Conservation (phyloP, 2,113 vertebrate species). For the Bombycilla garrulus region DNA sequence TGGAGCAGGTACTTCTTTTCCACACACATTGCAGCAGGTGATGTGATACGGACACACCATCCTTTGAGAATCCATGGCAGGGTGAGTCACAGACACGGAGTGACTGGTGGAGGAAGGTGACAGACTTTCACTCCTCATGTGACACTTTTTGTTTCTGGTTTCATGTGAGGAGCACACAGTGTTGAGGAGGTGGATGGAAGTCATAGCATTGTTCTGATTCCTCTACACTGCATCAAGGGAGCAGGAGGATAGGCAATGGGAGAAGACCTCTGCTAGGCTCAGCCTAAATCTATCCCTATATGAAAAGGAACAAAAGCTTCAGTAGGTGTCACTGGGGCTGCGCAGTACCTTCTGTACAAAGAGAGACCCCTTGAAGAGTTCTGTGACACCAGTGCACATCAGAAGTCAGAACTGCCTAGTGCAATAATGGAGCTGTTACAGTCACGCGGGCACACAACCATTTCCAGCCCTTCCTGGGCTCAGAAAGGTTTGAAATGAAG, state of each 20-base stretch:
- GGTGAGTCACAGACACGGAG: background rate
- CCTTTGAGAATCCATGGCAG: accelerated
- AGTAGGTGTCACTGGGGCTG: accelerated
- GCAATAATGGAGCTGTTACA: background rate
- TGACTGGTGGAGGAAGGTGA: accelerated
- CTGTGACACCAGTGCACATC: background rate
- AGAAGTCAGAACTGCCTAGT: background rate
- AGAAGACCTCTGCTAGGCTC: background rate
- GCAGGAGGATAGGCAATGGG: background rate
- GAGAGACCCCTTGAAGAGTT: background rate
- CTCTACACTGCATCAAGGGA: background rate
- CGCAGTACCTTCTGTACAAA: background rate
- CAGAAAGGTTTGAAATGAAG: background rate
- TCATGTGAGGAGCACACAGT: background rate
- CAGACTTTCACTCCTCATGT: accelerated
- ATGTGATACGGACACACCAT: background rate
- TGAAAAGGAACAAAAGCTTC: background rate
- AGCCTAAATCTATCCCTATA: background rate
- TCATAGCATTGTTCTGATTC: background rate
- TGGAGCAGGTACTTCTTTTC: background rate
- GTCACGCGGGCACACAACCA: background rate
- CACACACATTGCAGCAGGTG: background rate
- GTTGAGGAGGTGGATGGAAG: background rate
- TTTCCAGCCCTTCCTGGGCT: accelerated
- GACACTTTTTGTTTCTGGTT: background rate